Conservation (phyloP, 2,113 vertebrate genomes). For the Bothrops jararaca region DNA sequence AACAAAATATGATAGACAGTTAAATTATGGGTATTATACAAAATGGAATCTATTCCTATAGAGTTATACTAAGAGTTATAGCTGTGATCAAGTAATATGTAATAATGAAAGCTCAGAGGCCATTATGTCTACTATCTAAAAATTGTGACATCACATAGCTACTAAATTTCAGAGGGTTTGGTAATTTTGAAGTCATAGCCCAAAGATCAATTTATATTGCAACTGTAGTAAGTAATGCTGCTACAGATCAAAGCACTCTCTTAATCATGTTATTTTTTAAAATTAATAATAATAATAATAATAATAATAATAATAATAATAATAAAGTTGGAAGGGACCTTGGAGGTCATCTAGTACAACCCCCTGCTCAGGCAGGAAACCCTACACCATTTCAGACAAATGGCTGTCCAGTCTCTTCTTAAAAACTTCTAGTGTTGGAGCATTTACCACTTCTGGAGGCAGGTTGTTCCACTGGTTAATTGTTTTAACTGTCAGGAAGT, state of each 20-base stretch:
- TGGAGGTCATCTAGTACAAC: too few species aligned
- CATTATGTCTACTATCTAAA: neutral
- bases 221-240: too few species aligned
- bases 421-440: too few species aligned
- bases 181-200: neutral
- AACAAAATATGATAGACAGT: neutral
- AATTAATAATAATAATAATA: neutral
- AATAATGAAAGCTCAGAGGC: neutral
- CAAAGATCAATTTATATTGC: neutral
- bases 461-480: too few species aligned
- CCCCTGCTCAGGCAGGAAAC: too few species aligned
- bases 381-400: too few species aligned
- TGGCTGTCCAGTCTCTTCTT: too few species aligned
- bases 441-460: too few species aligned
- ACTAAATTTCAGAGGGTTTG: neutral
- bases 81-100: neutral
- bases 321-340: too few species aligned
- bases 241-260: neutral
- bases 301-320: too few species aligned
- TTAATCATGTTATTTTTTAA: neutral
- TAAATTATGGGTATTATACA: neutral
- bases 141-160: neutral
- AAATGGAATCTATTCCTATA: neutral
- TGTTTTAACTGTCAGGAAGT: too few species aligned
- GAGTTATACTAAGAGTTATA: neutral